Percentiles rank a stretch among this genome's conserved stretches.
These are phyloP conservation scores for Athripsodes cinereus DNA, from an alignment of 2,888 invertebrate species.

Conservation along the genomic window DNA sequence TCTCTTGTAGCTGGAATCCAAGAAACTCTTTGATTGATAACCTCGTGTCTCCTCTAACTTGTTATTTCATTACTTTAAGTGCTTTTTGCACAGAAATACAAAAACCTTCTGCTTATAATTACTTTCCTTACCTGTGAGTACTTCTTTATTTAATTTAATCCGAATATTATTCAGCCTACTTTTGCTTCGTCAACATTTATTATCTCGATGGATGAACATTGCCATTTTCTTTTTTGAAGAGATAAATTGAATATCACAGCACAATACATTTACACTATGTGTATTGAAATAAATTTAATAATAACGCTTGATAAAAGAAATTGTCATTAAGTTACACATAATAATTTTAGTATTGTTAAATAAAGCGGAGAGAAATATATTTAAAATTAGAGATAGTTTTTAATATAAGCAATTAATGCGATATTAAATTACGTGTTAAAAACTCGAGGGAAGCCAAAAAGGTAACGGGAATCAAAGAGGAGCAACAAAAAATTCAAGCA, in stretches of 20 bases:
- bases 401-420: no score
- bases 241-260: background rate
- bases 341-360: no score
- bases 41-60: background rate
- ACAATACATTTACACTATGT: no score
- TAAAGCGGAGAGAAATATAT: no score
- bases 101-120: background rate
- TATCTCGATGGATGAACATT: background rate
- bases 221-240: background rate
- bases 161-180: background rate
- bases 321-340: no score
- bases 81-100: background rate
- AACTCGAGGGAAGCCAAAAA: no score
- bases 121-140: background rate
- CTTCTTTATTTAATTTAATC: constrained; percentile 1
- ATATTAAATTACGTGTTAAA: no score
- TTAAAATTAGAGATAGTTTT: no score
- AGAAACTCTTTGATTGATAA: constrained; percentile 1
- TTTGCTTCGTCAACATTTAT: background rate
- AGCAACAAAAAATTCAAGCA: no score
- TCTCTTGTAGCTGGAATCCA: background rate
- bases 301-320: no score
- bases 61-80: background rate
- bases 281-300: no score
- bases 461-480: no score